A percentile compares a stretch with the other conserved stretches of the same genome.
phyloP scores from a whole-genome alignment of 2,888 invertebrate genomes.

The Amphipyra tragopoginis region DNA sequence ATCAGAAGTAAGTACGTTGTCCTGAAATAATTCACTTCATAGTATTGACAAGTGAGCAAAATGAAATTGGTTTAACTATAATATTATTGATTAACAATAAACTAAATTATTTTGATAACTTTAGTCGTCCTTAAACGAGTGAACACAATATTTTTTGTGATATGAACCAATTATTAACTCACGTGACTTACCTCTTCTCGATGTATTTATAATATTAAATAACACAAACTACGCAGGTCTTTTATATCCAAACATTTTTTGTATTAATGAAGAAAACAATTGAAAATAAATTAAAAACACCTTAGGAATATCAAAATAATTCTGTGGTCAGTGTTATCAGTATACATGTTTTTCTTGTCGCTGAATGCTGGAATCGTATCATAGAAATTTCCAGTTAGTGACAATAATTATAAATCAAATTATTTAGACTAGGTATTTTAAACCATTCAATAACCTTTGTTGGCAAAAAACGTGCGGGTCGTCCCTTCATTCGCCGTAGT shows the following conservation, averaged over 20 bases:
- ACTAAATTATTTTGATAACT: too few relatives aligned
- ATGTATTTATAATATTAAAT: not conserved
- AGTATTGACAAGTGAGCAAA: too few relatives aligned
- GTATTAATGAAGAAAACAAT: constrained; percentile 53
- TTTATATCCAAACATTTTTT: constrained; percentile 33
- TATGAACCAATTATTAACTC: too few relatives aligned
- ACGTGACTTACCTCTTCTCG: constrained; percentile 31
- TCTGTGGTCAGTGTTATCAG: constrained; percentile 27
- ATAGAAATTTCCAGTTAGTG: constrained; percentile 36
- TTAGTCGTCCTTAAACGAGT: too few relatives aligned
- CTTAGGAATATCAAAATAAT: constrained; percentile 28
- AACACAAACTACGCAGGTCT: constrained; percentile 2
- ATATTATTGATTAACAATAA: too few relatives aligned
- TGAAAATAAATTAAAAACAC: constrained; percentile 57
- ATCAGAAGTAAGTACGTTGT: not conserved
- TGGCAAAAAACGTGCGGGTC: too few relatives aligned
- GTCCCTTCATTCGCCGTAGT: too few relatives aligned
- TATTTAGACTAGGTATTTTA: too few relatives aligned
- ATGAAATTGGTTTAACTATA: too few relatives aligned
- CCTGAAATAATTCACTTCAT: not conserved
- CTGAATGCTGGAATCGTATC: constrained; percentile 10
- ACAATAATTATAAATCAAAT: too few relatives aligned
- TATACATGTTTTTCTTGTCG: constrained; percentile 1
- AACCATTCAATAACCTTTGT: too few relatives aligned
- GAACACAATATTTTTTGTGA: too few relatives aligned